phyloP scores from a whole-genome alignment of 2,113 vertebrate genomes.

The Rhinopomastus cyanomelas region DNA sequence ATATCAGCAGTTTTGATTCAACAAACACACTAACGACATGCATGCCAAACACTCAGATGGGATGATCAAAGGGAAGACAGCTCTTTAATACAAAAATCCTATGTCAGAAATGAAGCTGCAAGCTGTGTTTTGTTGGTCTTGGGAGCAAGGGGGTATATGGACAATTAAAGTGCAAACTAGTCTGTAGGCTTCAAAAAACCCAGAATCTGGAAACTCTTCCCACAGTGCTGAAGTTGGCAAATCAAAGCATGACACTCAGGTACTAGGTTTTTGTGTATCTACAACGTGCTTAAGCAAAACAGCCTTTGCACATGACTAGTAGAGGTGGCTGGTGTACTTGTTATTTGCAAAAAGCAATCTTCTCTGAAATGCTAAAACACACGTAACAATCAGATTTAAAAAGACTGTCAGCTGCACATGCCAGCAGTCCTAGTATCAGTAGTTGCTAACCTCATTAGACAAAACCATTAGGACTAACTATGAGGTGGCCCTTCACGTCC shows the following conservation, averaged over 20 bases:
- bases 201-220: neutral
- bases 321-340: neutral
- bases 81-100: neutral
- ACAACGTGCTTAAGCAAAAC: neutral
- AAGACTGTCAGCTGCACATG: neutral
- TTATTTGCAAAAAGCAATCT: neutral
- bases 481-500: neutral
- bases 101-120: neutral
- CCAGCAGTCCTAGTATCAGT: neutral
- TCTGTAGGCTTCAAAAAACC: neutral
- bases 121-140: neutral
- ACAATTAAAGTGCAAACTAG: neutral
- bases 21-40: neutral
- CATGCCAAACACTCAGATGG: neutral
- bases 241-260: neutral
- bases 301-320: neutral
- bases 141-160: neutral
- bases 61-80: neutral
- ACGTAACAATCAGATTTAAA: neutral
- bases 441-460: neutral
- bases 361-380: neutral
- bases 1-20: neutral
- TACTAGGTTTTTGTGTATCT: neutral
- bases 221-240: neutral
- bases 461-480: neutral